phyloP scores from a whole-genome alignment of 2,113 vertebrate species.

The Equus przewalskii region DNA sequence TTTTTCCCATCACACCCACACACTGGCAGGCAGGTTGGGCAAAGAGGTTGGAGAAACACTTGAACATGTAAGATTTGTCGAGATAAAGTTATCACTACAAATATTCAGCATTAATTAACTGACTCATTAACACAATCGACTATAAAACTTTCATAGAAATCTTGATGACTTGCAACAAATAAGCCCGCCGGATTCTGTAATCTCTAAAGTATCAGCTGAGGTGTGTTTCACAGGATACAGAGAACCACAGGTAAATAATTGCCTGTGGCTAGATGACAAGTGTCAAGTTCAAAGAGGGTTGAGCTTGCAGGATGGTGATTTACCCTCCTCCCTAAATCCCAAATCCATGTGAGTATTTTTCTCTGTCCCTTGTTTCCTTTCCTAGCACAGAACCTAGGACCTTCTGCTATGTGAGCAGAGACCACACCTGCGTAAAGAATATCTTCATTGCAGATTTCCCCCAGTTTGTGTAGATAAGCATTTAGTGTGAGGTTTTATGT shows the following conservation, averaged over 20 bases:
- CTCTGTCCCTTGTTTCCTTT: background rate
- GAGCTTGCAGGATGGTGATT: background rate
- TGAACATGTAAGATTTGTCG: background rate
- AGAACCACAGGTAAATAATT: background rate
- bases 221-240: background rate
- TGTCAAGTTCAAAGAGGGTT: background rate
- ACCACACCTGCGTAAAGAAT: background rate
- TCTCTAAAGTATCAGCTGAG: background rate
- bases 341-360: background rate
- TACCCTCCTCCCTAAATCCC: background rate
- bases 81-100: background rate
- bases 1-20: background rate
- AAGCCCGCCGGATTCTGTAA: background rate
- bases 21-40: background rate
- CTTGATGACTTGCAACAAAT: background rate
- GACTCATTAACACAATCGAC: background rate
- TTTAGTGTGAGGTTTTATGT: background rate
- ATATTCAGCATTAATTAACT: constrained; percentile 37
- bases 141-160: background rate
- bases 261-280: background rate
- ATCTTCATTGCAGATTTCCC: background rate
- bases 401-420: background rate
- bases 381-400: background rate
- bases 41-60: background rate
- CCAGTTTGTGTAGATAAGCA: background rate